A percentile compares a stretch with the other conserved stretches of the same genome.
Evolutionary conservation across 2,113 vertebrate species (phyloP).

Genomic region (Eretmochelys imbricata): DNA sequence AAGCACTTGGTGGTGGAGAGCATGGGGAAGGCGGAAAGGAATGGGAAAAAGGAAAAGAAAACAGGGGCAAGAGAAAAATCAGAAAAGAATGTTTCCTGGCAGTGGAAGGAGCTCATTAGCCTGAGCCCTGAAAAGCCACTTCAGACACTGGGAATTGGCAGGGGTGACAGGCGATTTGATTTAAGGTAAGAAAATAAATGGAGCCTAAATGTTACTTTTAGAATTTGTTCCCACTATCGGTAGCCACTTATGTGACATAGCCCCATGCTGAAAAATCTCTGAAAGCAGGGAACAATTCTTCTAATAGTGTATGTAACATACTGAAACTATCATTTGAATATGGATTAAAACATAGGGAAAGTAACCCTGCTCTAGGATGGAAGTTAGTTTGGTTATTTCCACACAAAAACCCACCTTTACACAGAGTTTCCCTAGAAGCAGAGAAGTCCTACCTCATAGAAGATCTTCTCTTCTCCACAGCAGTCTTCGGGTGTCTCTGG

Average conservation of each 20-base stretch:
- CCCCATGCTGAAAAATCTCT: background rate
- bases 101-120: background rate
- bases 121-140: background rate
- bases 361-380: background rate
- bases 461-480: background rate
- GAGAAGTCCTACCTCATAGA: conserved; percentile 1
- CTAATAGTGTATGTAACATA: background rate
- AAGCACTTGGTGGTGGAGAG: background rate
- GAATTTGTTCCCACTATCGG: background rate
- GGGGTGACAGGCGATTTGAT: background rate
- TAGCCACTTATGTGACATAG: background rate
- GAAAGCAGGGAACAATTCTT: background rate
- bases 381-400: background rate
- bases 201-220: background rate
- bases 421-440: background rate
- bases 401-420: background rate
- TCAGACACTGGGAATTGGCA: background rate
- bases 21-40: background rate
- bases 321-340: background rate
- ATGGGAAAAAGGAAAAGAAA: background rate
- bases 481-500: background rate
- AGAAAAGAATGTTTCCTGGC: background rate
- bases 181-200: background rate
- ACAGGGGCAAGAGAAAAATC: background rate
- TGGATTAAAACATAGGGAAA: background rate